phyloP scores from a whole-genome alignment of 1,140 invertebrate genomes.

The Zaprionus tsacasi region DNA sequence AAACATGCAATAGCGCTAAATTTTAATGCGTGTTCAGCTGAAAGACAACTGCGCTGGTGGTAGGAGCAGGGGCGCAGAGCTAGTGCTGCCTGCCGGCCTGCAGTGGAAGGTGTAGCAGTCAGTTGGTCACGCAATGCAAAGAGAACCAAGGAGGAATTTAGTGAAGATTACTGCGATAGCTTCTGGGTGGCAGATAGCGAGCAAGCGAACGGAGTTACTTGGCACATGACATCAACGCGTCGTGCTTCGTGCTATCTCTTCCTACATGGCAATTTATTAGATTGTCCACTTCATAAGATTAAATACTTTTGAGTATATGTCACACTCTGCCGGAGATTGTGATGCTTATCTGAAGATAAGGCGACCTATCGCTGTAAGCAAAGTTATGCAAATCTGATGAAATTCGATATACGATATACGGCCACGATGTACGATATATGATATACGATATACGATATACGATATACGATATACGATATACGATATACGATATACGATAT shows the following conservation, averaged over 20 bases:
- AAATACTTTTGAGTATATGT: constrained; percentile 45
- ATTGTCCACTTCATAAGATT: constrained; percentile 54
- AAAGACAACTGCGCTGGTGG: constrained; percentile 33
- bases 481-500: neutral
- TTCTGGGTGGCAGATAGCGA: constrained; percentile 31
- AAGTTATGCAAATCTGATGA: constrained; percentile 7
- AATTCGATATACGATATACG: neutral
- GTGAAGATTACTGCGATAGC: constrained; percentile 43
- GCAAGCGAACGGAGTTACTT: neutral
- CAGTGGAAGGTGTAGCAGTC: constrained; percentile 63
- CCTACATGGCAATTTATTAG: constrained; percentile 63
- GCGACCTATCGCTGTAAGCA: neutral
- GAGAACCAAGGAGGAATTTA: constrained; percentile 38
- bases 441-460: neutral
- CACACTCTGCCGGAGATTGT: neutral
- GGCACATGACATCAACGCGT: constrained; percentile 45
- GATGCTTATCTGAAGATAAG: constrained; percentile 24
- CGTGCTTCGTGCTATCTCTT: constrained; percentile 49
- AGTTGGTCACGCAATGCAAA: constrained; percentile 69
- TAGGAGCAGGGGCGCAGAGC: constrained; percentile 10
- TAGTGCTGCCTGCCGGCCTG: constrained; percentile 10
- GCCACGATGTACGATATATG: neutral
- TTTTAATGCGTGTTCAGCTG: constrained; percentile 69
- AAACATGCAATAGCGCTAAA: constrained; percentile 78
- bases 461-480: too few relatives aligned